Base-by-base conservation (phyloP, 2,888 invertebrate genomes). In the Ferdinandea cuprea region DNA sequence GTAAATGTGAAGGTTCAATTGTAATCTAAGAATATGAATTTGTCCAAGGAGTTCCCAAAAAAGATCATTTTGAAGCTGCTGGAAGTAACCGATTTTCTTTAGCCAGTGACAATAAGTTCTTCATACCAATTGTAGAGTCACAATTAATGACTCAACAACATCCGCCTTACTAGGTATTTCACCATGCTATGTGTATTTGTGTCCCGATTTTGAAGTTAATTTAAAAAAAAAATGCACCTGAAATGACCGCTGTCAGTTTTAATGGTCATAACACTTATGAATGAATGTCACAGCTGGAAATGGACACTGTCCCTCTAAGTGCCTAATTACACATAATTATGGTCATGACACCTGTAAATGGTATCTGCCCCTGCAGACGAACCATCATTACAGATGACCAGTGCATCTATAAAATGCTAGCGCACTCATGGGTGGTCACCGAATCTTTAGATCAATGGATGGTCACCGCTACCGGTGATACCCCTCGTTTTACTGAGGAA, bases 301-400 rank as follows among this genome's bases (percentile, higher is more conserved):
- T 19, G 19, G 19, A 4, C 44, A 44, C 44, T 44, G 44, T 44
- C 9, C 44, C 19, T 19, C 44, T 44, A 44, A 44, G 44, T 42
- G 19, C 17, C 7, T 44, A 44, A 21, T 44, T 44, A 21, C 19
- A 28, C 7, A 2, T 25, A 28, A 48, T 48, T 48, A 25, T 48
- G n/a, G 25, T 13, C 28, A 28, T n/a, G 48, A 28, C 44, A 48
- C 48, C 21, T 48, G 28, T 25, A 48, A 28, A n/a, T 28, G 48
- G 19, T 44, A 19, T 40, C 7, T 40, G 7, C 13, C 40, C 37
- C 13, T 15, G 19, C 17, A 44, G 19, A 9, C 1, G 4, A 19
- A 9, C 44, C 17, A 5, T 44, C 9, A 19, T 35, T 35, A 9
- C 19, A 9, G 17, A 44, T 44, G 44, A n/a, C 11, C 11, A 21